Evolutionary conservation across 2,888 invertebrate genomes (phyloP).

Genomic region (Temnothorax unifasciatus): DNA sequence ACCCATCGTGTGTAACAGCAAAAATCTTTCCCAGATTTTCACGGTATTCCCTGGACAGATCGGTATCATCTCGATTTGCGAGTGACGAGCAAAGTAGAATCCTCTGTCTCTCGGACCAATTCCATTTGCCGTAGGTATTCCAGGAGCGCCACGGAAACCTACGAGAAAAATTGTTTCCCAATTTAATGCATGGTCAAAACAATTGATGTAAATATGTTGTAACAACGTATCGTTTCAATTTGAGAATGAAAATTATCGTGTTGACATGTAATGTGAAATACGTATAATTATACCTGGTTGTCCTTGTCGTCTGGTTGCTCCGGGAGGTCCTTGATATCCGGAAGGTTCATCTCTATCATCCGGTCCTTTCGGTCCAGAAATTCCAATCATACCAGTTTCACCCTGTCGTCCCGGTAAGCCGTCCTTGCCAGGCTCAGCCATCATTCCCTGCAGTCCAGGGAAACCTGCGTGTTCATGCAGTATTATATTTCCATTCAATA

Average conservation of each 20-base stretch:
- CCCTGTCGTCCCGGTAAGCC: slow-evolving; percentile 91
- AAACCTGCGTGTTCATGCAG: slow-evolving; percentile 69
- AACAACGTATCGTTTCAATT: neutral
- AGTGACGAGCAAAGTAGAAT: slow-evolving; percentile 96
- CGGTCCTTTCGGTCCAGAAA: slow-evolving; percentile 85
- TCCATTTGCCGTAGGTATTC: slow-evolving; percentile 91
- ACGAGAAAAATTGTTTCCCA: neutral
- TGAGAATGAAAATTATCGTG: neutral
- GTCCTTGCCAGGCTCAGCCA: slow-evolving; percentile 89
- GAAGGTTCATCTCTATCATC: slow-evolving; percentile 81
- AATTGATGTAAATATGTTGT: neutral
- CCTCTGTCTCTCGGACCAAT: slow-evolving; percentile 94
- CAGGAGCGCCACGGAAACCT: slow-evolving; percentile 88
- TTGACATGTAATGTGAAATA: neutral
- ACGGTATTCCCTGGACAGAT: slow-evolving; percentile 93
- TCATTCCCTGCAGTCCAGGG: slow-evolving; percentile 88
- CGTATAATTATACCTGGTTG: slow-evolving; percentile 80
- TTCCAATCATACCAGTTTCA: slow-evolving; percentile 88
- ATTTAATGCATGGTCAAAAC: neutral
- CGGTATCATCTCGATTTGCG: slow-evolving; percentile 94
- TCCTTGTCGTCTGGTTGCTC: slow-evolving; percentile 82
- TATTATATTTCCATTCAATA: slow-evolving; percentile 11
- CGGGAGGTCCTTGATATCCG: slow-evolving; percentile 79
- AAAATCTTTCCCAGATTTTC: slow-evolving; percentile 97
- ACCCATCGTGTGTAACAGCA: slow-evolving; percentile 96